Evolutionary conservation across 2,888 invertebrate genomes (phyloP), one percentile per base, ranked within the genome.

Genomic region (Drosophila melanosoma): DNA sequence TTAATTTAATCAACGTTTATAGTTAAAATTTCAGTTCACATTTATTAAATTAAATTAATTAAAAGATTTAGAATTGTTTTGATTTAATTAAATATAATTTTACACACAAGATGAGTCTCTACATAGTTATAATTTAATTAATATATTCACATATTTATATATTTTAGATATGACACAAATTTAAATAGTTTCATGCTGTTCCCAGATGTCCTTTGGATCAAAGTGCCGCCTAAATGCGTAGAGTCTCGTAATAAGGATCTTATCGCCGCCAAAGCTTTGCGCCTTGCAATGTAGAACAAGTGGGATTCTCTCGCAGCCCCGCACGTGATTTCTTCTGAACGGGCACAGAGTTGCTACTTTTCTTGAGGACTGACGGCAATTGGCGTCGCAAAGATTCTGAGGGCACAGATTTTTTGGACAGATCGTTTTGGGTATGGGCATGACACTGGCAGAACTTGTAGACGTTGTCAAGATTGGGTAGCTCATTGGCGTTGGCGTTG

Each of bases 401-500:
- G 40, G 40, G 7, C 45, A 23, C 11, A 7, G 15, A 45, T 23
- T 4, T 12, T 3, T 26, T 26, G 26, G 15, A 7, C n/a, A n/a
- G 3, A 26, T 56, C 54, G 38, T 2, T 26, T 29, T 26, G 3
- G 10, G 12, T 12, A 36, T 57, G 69, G 10, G 40, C 60, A 5
- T 64, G 64, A 17, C 54, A 45, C 7, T 15, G 69, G 57, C 65
- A 76, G 48, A 48, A 52, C 58, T 74, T 76, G 67, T 81, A 86
- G 0, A 75, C 74, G 26, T 70, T 76, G 32, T 51, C 49, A 5
- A 86, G 65, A 56, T 83, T 58, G 49, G 83, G 86, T 40, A 74
- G 35, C 54, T 84, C 83, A 29, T 42, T 82, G 40, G 69, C 68
- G 6, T 83, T n/a, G n/a, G n/a, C n/a, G n/a, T n/a, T 82, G 51